Evolutionary conservation across 1,140 invertebrate genomes (phyloP), one percentile per base, ranked within the genome.

Genomic region (Pseudomyrmex dendroicus): DNA sequence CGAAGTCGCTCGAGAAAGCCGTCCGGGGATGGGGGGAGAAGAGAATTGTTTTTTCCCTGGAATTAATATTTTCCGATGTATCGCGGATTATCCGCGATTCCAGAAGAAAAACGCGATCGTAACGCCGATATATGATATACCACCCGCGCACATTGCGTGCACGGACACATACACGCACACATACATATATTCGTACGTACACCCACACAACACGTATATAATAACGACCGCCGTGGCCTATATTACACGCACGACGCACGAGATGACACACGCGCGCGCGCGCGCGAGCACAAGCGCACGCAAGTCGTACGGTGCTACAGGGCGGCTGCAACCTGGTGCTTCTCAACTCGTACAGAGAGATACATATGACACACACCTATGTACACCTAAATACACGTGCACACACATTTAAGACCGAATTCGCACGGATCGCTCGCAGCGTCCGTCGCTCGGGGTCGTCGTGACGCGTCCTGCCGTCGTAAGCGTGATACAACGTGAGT

Each of bases 211-310:
- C 35, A 35, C 35, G 76, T 63, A 70, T 84, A 84, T 57, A 84
- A 12, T 10, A 73, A 59, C 66, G 46, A 88, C 82, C 84, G 84
- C 89, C 85, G 87, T 90, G 84, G 87, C 89, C 90, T 91, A 89
- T 86, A 89, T 83, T 74, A 76, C 35, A 80, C 50, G 52, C 46
- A 57, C 20, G 48, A 76, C 80, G 72, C 57, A 85, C 67, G 82
- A 85, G 44, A 35, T 22, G 35, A 72, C 44, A 83, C 22, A 15
- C 48, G 73, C 61, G n/a, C 17, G 44, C 22, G 44, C 22, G 72
- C 54, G 73, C 22, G 72, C 54, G 77, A 20, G 20, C 20, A 20
- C 64, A 12, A 17, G 62, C 48, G 64, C 50, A 82, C 52, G 63
- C 68, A 66, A 48, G 54, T 57, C 17, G 15, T 22, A 72, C 56